phyloP scores from a whole-genome alignment of 2,113 vertebrate genomes.

The Phalacrocorax carbo region DNA sequence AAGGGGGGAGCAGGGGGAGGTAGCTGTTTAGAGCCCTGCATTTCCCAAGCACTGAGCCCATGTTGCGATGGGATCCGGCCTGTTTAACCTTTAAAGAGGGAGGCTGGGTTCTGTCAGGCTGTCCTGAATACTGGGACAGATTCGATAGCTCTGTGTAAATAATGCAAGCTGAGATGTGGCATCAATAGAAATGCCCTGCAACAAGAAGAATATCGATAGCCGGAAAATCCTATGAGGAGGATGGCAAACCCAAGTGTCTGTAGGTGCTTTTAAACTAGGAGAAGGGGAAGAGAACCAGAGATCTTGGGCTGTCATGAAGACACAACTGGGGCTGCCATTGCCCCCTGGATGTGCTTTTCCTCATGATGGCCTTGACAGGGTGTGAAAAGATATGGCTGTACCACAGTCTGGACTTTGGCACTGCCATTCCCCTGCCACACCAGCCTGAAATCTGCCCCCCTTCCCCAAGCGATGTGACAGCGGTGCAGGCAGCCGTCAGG shows the following conservation, averaged over 20 bases:
- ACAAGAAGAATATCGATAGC: conserved; percentile 36
- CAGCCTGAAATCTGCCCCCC: neutral
- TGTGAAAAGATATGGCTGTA: neutral
- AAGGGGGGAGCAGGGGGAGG: neutral
- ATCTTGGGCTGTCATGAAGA: neutral
- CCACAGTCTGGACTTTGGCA: neutral
- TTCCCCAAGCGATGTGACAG: neutral
- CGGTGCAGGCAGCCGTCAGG: accelerated
- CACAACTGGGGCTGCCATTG: neutral
- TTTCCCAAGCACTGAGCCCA: neutral
- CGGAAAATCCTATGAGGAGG: conserved; percentile 56
- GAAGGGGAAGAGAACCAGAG: neutral
- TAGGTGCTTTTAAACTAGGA: neutral
- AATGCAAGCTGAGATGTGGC: conserved; percentile 2
- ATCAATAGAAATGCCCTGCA: conserved; percentile 55
- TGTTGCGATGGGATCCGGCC: neutral
- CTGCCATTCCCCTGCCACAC: neutral
- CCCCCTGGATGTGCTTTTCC: neutral
- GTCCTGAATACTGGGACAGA: neutral
- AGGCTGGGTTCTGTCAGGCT: conserved; percentile 11
- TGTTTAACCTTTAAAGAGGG: neutral
- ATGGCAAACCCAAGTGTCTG: neutral
- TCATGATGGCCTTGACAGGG: neutral
- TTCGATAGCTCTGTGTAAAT: conserved; percentile 19
- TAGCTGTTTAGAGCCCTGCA: neutral